Percentiles rank a stretch among this genome's conserved stretches.
These are phyloP conservation scores for Micrasema minimum DNA, from an alignment of 1,140 invertebrate species.

Conservation along the genomic window DNA sequence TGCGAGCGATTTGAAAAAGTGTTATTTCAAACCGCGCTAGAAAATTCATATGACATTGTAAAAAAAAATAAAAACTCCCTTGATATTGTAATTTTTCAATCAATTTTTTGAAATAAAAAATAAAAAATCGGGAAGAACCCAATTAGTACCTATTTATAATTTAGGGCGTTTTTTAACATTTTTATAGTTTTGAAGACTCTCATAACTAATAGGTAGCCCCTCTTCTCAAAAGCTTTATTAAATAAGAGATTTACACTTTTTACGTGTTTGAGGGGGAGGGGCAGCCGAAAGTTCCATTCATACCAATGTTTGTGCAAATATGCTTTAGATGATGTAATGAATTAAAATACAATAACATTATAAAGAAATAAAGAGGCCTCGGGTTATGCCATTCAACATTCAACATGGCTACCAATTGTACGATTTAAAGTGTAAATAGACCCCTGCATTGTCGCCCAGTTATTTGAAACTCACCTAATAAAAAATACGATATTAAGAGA, in stretches of 20 bases:
- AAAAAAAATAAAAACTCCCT: too few species aligned
- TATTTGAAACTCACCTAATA: conserved; percentile 18
- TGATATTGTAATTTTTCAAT: too few species aligned
- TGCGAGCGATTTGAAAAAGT: too few species aligned
- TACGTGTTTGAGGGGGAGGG: conserved; percentile 43
- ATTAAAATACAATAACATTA: conserved; percentile 39
- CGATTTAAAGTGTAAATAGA: conserved; percentile 16
- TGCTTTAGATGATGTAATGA: conserved; percentile 15
- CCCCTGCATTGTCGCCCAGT: conserved; percentile 1
- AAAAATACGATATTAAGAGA: too few species aligned
- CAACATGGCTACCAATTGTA: conserved; percentile 4
- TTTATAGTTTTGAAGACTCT: too few species aligned
- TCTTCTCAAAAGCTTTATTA: conserved; percentile 38
- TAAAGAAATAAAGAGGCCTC: conserved; percentile 30
- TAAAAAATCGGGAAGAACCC: too few species aligned
- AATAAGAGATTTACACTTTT: conserved; percentile 46
- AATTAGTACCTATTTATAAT: too few species aligned
- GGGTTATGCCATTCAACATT: conserved; percentile 1
- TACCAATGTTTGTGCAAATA: conserved; percentile 46
- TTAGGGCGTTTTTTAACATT: too few species aligned
- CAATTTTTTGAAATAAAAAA: too few species aligned
- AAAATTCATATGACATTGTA: too few species aligned
- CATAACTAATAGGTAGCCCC: conserved; percentile 35
- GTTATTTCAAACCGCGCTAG: too few species aligned
- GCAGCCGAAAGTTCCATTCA: conserved; percentile 42